Conservation (phyloP, 2,113 vertebrate genomes). For the Herpetotheres cachinnans region DNA sequence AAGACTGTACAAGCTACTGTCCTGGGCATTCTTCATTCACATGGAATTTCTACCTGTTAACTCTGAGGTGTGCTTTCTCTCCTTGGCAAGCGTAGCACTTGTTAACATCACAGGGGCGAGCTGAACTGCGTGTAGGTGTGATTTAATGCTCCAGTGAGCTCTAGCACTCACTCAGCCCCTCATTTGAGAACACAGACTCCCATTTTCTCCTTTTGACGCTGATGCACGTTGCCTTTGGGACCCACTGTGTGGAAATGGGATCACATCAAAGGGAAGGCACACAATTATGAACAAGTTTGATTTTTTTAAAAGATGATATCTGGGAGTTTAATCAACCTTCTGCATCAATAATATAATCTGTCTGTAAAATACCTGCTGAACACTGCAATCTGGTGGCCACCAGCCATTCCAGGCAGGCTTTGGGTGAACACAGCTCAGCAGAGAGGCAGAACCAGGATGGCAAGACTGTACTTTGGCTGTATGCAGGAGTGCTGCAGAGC, state of each 20-base stretch:
- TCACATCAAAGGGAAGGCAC: not conserved
- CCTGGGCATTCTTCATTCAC: not conserved
- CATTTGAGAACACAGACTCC: not conserved
- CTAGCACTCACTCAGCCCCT: slow-evolving; percentile 5
- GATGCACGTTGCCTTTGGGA: not conserved
- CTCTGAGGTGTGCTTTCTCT: not conserved
- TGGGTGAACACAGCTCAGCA: not conserved
- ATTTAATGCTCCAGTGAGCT: slow-evolving; percentile 33
- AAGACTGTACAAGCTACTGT: not conserved
- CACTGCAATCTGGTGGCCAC: not conserved
- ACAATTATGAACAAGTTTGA: not conserved
- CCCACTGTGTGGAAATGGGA: not conserved
- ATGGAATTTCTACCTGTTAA: not conserved
- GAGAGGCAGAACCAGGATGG: not conserved
- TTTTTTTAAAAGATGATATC: not conserved
- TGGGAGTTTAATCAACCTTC: not conserved
- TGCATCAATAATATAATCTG: not conserved
- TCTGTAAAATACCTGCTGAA: not conserved
- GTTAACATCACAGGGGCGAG: not conserved
- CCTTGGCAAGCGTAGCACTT: not conserved
- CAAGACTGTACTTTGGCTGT: not conserved
- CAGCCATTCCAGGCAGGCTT: not conserved
- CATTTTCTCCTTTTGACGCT: not conserved
- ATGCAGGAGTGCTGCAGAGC: not conserved
- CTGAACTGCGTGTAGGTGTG: not conserved